Conservation (phyloP, 2,113 vertebrate species). For the Baryphthengus martii region DNA sequence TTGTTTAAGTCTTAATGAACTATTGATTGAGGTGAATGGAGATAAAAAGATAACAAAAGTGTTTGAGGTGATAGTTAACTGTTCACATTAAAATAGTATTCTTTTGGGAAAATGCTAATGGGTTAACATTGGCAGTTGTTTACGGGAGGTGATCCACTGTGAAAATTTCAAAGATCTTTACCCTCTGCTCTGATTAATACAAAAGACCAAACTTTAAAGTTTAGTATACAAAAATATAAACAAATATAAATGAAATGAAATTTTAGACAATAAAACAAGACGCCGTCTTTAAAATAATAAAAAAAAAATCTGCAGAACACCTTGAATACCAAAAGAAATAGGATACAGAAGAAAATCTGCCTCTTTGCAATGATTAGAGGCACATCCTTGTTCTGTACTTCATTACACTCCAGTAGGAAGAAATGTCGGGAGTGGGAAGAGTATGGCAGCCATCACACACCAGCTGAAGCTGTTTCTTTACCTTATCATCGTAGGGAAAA, state of each 20-base stretch:
- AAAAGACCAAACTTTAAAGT: background rate
- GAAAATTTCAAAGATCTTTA: background rate
- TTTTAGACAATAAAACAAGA: background rate
- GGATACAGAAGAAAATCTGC: background rate
- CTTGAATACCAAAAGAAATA: background rate
- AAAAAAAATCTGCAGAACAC: background rate
- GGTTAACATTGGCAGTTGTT: background rate
- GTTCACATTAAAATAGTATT: background rate
- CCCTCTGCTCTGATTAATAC: background rate
- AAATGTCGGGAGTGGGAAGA: accelerated
- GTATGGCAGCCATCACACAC: background rate
- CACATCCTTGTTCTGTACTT: background rate
- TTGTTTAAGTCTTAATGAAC: background rate
- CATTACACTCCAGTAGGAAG: background rate
- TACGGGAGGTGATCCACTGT: background rate
- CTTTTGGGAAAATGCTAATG: background rate
- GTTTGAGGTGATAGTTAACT: background rate
- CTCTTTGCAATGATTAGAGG: background rate
- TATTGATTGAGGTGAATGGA: background rate
- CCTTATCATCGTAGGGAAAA: background rate
- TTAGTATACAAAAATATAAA: background rate
- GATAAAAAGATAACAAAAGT: background rate
- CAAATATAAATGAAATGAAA: background rate
- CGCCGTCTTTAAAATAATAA: too few relatives aligned
- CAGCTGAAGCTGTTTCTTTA: background rate